Evolutionary conservation across 2,797 vertebrate genomes (phyloP), one percentile per base, ranked within the genome.

Genomic region (Muraenolepis orangiensis): DNA sequence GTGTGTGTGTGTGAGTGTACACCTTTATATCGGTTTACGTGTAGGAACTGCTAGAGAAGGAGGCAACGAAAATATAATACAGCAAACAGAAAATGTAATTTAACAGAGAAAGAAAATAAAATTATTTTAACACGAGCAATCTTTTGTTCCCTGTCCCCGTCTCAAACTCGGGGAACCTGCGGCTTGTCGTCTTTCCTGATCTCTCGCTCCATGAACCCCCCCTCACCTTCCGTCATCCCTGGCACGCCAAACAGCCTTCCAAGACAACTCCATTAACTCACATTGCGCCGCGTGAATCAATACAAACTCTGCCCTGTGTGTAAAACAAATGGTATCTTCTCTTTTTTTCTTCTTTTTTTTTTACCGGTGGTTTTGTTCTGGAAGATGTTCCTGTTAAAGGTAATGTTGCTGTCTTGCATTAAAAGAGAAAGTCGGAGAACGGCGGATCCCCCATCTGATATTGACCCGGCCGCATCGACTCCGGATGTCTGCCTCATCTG

Each of bases 361-460:
- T 51, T 51, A 42, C 38, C 38, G 1, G 1, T 66, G 74, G 76
- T 83, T 75, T 80, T 74, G 57, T 73, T 5, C 71, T 75, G 66
- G 76, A 86, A 86, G 80, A 75, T 76, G 77, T 74, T 77, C 1
- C 74, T 69, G 69, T 83, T 51, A 2, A 71, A 70, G 81, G 70
- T 69, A 78, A 82, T 28, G 66, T 77, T 80, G n/a, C 82, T 80
- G 81, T 74, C 76, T 38, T 30, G 66, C 81, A 80, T 82, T 78
- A 71, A 72, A 85, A 67, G 72, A 84, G 18, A 67, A 46, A 80
- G 74, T 76, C 70, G 66, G 77, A 75, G 75, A 8, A 28, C 84
- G 76, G 77, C 72, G 75, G 75, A 83, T 89, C 88, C 73, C 61
- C 71, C 28, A 46, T 85, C 82, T 85, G 77, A 82, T 87, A 89